These are phyloP conservation scores for Aplysina aerophoba DNA, from an alignment of 37 sponge, comb jelly and placozoan genomes.

Conservation along the genomic window DNA sequence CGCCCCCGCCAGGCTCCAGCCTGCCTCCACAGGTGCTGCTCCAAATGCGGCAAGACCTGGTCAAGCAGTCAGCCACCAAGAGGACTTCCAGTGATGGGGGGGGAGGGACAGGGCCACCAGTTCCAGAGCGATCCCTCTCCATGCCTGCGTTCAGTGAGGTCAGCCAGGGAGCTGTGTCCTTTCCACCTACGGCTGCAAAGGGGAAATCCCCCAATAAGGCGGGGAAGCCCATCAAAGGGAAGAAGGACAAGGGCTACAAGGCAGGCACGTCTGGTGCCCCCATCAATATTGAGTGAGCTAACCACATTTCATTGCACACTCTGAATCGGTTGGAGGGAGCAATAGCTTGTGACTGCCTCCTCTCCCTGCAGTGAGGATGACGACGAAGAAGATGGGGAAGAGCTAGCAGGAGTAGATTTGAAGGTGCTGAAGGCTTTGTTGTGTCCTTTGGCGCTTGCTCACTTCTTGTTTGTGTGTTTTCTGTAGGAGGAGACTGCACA, in stretches of 20 bases:
- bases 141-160: constrained; percentile 2
- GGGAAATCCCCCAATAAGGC: background rate
- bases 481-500: constrained; percentile 74
- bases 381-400: constrained; percentile 63
- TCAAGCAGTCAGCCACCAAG: too few species aligned
- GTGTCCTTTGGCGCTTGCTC: background rate
- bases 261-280: background rate
- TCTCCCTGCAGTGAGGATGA: constrained; percentile 43
- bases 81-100: background rate
- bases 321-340: background rate
- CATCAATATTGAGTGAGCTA: background rate
- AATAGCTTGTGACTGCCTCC: background rate
- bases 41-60: background rate
- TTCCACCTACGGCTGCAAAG: background rate
- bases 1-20: background rate
- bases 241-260: background rate
- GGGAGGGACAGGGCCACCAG: background rate
- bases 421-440: constrained; percentile 36
- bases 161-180: background rate
- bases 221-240: background rate
- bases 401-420: constrained; percentile 66
- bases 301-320: background rate
- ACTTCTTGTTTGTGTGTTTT: background rate
- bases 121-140: background rate
- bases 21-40: constrained; percentile 8